Conservation (phyloP, 2,888 invertebrate species). For the Macaria liturata region DNA sequence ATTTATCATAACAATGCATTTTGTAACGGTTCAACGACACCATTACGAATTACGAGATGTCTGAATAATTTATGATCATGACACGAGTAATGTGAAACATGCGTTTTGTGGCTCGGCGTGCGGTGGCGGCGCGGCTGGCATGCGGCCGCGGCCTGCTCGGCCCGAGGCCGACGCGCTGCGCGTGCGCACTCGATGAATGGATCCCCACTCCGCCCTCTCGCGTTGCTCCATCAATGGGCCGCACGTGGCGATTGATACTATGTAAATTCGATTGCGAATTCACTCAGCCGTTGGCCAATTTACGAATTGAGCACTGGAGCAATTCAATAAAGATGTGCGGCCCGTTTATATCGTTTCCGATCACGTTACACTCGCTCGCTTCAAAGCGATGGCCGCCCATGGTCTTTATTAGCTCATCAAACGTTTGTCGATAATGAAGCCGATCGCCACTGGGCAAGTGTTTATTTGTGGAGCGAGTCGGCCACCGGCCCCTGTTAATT, state of each 20-base stretch:
- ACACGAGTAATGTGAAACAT: slow-evolving; percentile 51
- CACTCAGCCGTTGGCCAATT: no score
- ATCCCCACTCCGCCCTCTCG: slow-evolving; percentile 53
- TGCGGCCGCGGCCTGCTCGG: slow-evolving; percentile 35
- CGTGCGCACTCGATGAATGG: slow-evolving; percentile 75
- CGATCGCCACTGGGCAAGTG: slow-evolving; percentile 31
- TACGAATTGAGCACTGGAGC: no score
- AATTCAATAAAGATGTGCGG: no score
- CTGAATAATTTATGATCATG: slow-evolving; percentile 60
- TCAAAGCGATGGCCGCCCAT: slow-evolving; percentile 4
- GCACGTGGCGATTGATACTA: slow-evolving; percentile 70
- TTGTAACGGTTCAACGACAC: slow-evolving; percentile 56
- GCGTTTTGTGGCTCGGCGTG: slow-evolving; percentile 49
- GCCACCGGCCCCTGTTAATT: slow-evolving; percentile 57
- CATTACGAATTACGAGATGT: slow-evolving; percentile 46
- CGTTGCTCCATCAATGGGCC: slow-evolving; percentile 66
- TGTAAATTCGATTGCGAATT: slow-evolving; percentile 41
- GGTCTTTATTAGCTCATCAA: slow-evolving; percentile 23
- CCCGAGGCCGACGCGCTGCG: slow-evolving; percentile 49
- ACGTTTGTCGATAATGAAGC: slow-evolving; percentile 40
- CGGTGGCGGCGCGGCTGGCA: slow-evolving; percentile 39
- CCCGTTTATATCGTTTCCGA: no score
- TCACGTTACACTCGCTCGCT: no score
- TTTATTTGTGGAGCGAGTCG: slow-evolving; percentile 25
- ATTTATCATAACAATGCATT: slow-evolving; percentile 52